Conservation (phyloP, 2,113 vertebrate genomes). For the Menidia beryllina region DNA sequence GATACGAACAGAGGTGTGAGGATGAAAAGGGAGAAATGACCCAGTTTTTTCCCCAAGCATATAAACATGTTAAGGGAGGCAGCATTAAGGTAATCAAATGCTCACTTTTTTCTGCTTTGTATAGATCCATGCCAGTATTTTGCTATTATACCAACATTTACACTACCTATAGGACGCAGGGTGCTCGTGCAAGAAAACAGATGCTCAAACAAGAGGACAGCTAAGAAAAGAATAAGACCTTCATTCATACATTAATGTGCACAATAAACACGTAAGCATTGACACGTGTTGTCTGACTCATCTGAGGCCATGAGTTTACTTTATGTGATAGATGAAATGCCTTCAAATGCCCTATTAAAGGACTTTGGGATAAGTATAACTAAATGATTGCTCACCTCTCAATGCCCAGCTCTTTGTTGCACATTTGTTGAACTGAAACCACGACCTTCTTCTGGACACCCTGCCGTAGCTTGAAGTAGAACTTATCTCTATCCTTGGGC, state of each 20-base stretch:
- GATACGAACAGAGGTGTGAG: slow-evolving; percentile 24
- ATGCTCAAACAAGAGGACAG: too few species aligned
- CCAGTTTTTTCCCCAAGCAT: slow-evolving; percentile 47
- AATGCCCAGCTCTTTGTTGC: slow-evolving; percentile 94
- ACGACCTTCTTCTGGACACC: slow-evolving; percentile 94
- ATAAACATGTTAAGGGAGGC: background rate
- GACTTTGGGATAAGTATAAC: background rate
- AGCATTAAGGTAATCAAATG: background rate
- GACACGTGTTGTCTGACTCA: too few species aligned
- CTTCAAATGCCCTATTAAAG: too few species aligned
- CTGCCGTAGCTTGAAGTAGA: slow-evolving; percentile 97
- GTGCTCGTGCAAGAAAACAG: background rate
- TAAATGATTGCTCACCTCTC: slow-evolving; percentile 86
- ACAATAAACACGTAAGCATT: too few species aligned
- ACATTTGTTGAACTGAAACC: slow-evolving; percentile 93
- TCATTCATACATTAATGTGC: too few species aligned
- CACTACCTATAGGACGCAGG: too few species aligned
- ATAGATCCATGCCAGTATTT: background rate
- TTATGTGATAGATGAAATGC: too few species aligned
- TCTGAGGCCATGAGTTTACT: too few species aligned
- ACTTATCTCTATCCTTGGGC: slow-evolving; percentile 97
- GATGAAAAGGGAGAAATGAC: slow-evolving; percentile 39
- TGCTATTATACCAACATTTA: background rate
- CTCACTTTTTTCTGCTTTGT: background rate
- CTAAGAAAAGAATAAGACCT: too few species aligned